Evolutionary conservation across 1,140 invertebrate genomes (phyloP).

Genomic region (Monochamus saltuarius): DNA sequence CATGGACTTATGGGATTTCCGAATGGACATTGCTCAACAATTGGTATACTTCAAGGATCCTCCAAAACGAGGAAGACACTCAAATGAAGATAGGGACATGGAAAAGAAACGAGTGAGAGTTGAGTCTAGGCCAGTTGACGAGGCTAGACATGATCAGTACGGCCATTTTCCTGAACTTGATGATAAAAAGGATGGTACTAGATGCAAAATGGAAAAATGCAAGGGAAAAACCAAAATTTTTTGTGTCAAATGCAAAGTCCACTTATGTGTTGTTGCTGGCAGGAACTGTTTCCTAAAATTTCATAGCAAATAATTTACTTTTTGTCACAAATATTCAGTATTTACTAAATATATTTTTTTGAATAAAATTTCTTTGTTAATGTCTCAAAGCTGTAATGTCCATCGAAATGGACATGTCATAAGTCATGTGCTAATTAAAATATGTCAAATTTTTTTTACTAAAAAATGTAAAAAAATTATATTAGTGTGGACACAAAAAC

Average conservation of each 20-base stretch:
- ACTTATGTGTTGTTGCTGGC: slow-evolving; percentile 9
- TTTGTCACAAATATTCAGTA: too few relatives aligned
- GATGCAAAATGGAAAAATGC: slow-evolving; percentile 18
- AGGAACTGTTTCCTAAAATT: slow-evolving; percentile 25
- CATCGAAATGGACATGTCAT: too few relatives aligned
- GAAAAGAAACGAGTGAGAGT: slow-evolving; percentile 7
- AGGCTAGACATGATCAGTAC: slow-evolving; percentile 8
- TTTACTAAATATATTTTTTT: too few relatives aligned
- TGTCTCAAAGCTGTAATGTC: too few relatives aligned
- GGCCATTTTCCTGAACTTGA: slow-evolving; percentile 17
- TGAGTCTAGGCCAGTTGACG: slow-evolving; percentile 4
- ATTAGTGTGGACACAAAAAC: too few relatives aligned
- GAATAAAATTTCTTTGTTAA: too few relatives aligned
- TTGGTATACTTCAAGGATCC: background rate
- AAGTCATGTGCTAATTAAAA: too few relatives aligned
- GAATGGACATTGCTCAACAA: background rate
- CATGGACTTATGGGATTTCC: slow-evolving; percentile 7
- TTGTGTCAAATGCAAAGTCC: slow-evolving; percentile 20
- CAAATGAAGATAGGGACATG: background rate
- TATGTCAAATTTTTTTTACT: too few relatives aligned
- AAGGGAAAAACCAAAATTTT: slow-evolving; percentile 8
- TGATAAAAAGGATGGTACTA: slow-evolving; percentile 15
- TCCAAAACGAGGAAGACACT: background rate
- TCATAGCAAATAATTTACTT: too few relatives aligned
- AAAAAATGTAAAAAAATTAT: too few relatives aligned